Base-by-base conservation (phyloP, 2,888 invertebrate genomes). In the Metallyticus violacea region DNA sequence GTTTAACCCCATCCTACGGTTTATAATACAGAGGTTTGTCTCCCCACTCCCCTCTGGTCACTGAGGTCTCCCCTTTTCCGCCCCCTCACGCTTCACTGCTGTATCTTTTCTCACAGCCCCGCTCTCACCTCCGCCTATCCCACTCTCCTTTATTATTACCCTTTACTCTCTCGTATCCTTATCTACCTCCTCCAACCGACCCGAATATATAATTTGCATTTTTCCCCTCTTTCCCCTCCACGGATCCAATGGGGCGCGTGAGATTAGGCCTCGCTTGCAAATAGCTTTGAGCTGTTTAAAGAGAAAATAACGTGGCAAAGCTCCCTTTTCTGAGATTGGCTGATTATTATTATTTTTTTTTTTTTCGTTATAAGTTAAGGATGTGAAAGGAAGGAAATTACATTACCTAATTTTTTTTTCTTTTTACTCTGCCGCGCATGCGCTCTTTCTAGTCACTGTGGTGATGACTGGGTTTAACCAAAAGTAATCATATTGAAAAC, bases 81-180 rank as follows among this genome's bases (percentile, higher is more conserved):
- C 26, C 90, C 91, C 81, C 91, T 0, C 81, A 81, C 90, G 91
- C 27, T 26, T 26, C 82, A 9, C 26, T 27, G 5, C 27, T 82
- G 76, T 76, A 82, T 82, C 76, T 76, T 82, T 82, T 76, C 22
- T 90, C 92, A 22, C 85, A 79, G n/a, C 26, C 29, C 79, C 92
- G 0, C 91, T 92, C 7, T 92, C 93, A 28, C 93, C 93, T 9
- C 91, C 93, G 87, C 93, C 92, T 90, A 91, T 88, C 85, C 90
- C 80, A 91, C 91, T 77, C 91, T 29, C 91, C 91, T 81, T 89
- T 90, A 83, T 85, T 85, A 81, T 79, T 79, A 40, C 81, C 81
- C 81, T 28, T 85, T 81, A 81, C 80, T 85, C 79, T 80, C 85
- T 76, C 85, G 76, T n/a, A 85, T 76, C 85, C 85, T 85, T 85